Conservation (phyloP, 2,888 invertebrate genomes). For the Aromia moschata region DNA sequence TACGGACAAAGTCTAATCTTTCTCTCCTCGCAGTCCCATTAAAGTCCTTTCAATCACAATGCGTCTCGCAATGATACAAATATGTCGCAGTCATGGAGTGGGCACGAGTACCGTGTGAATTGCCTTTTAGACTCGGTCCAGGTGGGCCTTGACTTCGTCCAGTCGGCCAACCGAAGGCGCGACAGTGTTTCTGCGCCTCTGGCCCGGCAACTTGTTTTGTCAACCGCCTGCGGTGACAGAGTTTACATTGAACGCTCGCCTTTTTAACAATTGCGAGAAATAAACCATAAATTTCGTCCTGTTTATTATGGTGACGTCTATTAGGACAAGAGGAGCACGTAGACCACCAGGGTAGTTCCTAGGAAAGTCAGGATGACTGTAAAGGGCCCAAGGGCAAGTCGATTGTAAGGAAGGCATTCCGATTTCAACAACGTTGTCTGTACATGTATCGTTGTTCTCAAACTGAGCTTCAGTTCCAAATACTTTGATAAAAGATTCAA, state of each 20-base stretch:
- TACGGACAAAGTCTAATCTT: neutral
- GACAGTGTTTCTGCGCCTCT: neutral
- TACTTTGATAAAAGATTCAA: too few species aligned
- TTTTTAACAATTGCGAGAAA: slow-evolving; percentile 49
- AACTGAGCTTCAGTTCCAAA: too few species aligned
- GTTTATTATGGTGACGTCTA: slow-evolving; percentile 52
- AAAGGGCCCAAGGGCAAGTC: too few species aligned
- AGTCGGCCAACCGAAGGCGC: slow-evolving; percentile 37
- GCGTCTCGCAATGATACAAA: slow-evolving; percentile 40
- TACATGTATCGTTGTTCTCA: too few species aligned
- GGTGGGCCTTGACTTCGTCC: slow-evolving; percentile 52
- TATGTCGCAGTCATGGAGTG: slow-evolving; percentile 45
- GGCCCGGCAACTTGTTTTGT: neutral
- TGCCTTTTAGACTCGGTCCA: slow-evolving; percentile 51
- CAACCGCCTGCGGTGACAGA: slow-evolving; percentile 42
- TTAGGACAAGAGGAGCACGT: slow-evolving; percentile 41
- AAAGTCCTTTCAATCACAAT: slow-evolving; percentile 50
- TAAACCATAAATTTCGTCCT: slow-evolving; percentile 48
- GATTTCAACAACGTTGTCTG: too few species aligned
- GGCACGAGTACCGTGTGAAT: slow-evolving; percentile 56
- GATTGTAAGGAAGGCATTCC: too few species aligned
- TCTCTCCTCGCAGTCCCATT: slow-evolving; percentile 33
- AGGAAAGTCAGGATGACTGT: too few species aligned
- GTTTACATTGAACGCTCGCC: slow-evolving; percentile 46
- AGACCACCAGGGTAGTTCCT: neutral